Evolutionary conservation across 2,888 invertebrate species (phyloP), one percentile per base, ranked within the genome.

Genomic region (Endotricha flammealis): DNA sequence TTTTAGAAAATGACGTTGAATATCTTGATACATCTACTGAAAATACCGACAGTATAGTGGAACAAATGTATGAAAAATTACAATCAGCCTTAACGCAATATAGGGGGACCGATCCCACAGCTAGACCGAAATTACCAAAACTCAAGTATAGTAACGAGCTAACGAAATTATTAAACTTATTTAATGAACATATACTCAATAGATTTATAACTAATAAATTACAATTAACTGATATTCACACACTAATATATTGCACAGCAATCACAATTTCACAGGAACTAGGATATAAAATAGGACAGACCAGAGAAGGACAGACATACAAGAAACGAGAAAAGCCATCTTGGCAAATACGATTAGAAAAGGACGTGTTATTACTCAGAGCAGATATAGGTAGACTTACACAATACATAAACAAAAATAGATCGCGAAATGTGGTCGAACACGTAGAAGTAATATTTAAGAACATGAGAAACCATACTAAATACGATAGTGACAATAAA

Each of bases 401-500:
- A 2, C 47, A 50, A 22, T 48, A 48, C 20, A 41, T 36, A 8
- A 41, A 40, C 4, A 32, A 29, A n/a, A 50, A 44, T 29, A 46
- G 44, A 29, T 39, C 43, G 4, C 10, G n/a, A 12, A 46, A 41
- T 13, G 10, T 47, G 30, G 27, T 41, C 1, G 30, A 39, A 5
- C 25, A 7, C 29, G 44, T 46, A 8, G 12, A 45, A 13, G 1
- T n/a, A 20, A 43, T 44, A n/a, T 36, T 44, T 11, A 35, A 25
- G 33, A 42, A 11, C 2, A 29, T 0, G 0, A 17, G 13, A 9
- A 13, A 32, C 17, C 48, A 46, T 14, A 35, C 35, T 1, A 37
- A 7, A 30, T 42, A 46, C 7, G 46, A 48, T 33, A 38, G 10
- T 4, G 23, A 38, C 11, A 48, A 46, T 31, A 34, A 2, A 10